Conservation (phyloP, 2,888 invertebrate species). For the Eristalis arbustorum region DNA sequence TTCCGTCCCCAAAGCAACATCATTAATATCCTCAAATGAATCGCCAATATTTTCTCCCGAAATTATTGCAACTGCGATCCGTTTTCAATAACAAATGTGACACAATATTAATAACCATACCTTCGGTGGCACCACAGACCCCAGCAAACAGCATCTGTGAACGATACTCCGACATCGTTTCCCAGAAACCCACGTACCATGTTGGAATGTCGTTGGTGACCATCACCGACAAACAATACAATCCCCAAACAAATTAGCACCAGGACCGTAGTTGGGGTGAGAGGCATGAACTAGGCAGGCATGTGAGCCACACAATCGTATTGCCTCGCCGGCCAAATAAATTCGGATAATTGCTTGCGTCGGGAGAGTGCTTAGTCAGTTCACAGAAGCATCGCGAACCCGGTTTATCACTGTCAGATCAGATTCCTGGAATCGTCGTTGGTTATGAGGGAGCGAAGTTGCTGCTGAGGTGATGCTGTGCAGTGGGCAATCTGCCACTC, state of each 20-base stretch:
- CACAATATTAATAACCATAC: constrained; percentile 49
- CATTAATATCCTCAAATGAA: constrained; percentile 48
- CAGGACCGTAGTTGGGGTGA: background rate
- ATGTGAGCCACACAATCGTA: background rate
- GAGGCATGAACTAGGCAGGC: background rate
- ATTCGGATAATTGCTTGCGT: constrained; percentile 40
- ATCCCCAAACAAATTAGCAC: constrained; percentile 38
- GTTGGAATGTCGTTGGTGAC: constrained; percentile 2
- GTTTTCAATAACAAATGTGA: constrained; percentile 54
- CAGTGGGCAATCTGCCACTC: constrained; percentile 20
- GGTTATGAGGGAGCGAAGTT: constrained; percentile 35
- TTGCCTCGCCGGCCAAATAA: constrained; percentile 46
- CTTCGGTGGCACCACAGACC: background rate
- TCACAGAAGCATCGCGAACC: background rate
- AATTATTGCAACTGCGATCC: constrained; percentile 33
- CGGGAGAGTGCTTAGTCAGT: constrained; percentile 37
- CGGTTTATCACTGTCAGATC: constrained; percentile 17
- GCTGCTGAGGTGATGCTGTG: constrained; percentile 21
- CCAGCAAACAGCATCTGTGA: background rate
- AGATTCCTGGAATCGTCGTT: constrained; percentile 54
- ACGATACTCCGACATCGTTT: constrained; percentile 8
- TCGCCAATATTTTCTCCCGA: constrained; percentile 35
- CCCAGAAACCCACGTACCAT: constrained; percentile 11
- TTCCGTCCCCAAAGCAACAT: constrained; percentile 43
- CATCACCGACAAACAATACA: constrained; percentile 5